Conservation (phyloP, 1,140 invertebrate genomes). For the Sinonovacula constricta region DNA sequence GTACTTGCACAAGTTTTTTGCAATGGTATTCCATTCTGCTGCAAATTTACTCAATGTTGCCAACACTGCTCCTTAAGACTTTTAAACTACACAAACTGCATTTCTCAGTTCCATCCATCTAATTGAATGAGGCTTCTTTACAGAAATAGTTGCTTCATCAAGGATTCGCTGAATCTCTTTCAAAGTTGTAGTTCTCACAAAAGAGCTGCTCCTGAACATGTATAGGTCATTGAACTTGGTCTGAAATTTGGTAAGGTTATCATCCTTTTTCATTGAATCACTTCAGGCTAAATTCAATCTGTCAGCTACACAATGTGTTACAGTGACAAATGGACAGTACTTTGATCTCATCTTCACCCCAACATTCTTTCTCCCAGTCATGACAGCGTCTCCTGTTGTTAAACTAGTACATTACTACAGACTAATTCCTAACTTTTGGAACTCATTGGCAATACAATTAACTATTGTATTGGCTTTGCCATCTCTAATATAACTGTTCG, state of each 20-base stretch:
- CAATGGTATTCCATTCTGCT: not conserved
- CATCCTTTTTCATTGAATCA: constrained; percentile 36
- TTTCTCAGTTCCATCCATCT: constrained; percentile 17
- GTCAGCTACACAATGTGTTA: constrained; percentile 19
- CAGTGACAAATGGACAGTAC: too few species aligned
- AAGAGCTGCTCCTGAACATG: too few species aligned
- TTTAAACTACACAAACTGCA: constrained; percentile 1
- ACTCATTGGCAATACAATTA: too few species aligned
- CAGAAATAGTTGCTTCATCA: not conserved
- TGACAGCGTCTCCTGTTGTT: constrained; percentile 18
- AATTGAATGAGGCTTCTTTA: constrained; percentile 20
- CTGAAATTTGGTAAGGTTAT: constrained; percentile 2
- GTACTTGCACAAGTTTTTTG: not conserved
- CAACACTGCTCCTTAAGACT: constrained; percentile 1
- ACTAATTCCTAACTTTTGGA: not conserved
- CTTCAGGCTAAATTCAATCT: constrained; percentile 27
- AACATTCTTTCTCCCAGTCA: constrained; percentile 12
- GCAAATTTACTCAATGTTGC: constrained; percentile 10
- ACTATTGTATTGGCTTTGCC: too few species aligned
- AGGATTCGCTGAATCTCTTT: constrained; percentile 12
- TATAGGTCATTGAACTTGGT: too few species aligned
- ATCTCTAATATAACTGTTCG: too few species aligned
- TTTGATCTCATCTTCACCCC: constrained; percentile 1
- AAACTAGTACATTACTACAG: not conserved
- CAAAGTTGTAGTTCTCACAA: constrained; percentile 20